Evolutionary conservation across 2,797 vertebrate genomes (phyloP).

Genomic region (Acanthopagrus latus): DNA sequence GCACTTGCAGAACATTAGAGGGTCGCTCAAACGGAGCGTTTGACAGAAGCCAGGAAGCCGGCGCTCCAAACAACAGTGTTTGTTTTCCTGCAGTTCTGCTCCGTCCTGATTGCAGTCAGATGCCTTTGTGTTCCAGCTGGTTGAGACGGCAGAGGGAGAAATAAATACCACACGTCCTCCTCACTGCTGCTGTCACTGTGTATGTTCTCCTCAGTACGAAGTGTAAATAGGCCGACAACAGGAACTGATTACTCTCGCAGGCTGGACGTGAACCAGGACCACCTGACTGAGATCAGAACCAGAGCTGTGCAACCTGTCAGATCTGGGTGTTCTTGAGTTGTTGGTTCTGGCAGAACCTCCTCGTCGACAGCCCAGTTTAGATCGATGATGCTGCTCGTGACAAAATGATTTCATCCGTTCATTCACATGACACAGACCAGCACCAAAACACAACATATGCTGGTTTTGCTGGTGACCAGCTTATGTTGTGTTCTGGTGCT

Average conservation of each 20-base stretch:
- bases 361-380: background rate
- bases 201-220: conserved; percentile 33
- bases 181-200: conserved; percentile 58
- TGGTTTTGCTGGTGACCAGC: too few species aligned
- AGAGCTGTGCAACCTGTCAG: background rate
- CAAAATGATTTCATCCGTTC: background rate
- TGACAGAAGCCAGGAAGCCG: conserved; percentile 91
- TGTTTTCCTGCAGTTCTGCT: conserved; percentile 90
- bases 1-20: conserved; percentile 89
- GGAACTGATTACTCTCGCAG: conserved; percentile 36
- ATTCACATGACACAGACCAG: too few species aligned
- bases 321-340: background rate
- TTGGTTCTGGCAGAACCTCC: background rate
- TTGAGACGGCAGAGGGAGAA: conserved; percentile 70
- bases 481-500: too few species aligned
- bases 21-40: conserved; percentile 87
- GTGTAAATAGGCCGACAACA: conserved; percentile 60
- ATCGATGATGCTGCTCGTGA: background rate
- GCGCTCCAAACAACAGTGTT: conserved; percentile 91
- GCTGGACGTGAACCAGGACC: conserved; percentile 25
- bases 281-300: conserved; percentile 19
- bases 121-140: conserved; percentile 89
- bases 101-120: conserved; percentile 93
- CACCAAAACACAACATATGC: too few species aligned
- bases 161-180: conserved; percentile 65